Base-by-base conservation (phyloP, 2,797 vertebrate genomes). In the Centropyge bicolor region DNA sequence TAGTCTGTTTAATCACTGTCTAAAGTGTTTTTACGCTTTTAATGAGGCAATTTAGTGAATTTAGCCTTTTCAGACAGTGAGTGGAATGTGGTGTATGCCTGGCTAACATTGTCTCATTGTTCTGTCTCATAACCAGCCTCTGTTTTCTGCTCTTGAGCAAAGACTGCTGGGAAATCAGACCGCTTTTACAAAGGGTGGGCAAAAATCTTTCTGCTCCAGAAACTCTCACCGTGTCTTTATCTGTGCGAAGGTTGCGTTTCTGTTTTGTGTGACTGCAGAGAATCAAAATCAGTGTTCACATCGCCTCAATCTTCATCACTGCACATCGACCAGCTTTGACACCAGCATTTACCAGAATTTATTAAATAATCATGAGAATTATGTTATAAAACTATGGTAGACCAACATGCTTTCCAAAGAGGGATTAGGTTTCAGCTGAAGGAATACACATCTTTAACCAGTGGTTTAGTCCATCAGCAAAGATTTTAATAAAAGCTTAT, bases 31-130 rank as follows among this genome's bases (percentile, higher is more conserved):
- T 92, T 90, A 89, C 81, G 81, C 86, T 88, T 91, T 94, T 94
- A 94, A 95, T 94, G 94, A 95, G 91, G 89, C 92, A 93, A 93
- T 95, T 93, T 92, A 86, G 91, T 82, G 81, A 88, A 93, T 91
- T 90, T 91, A 80, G 88, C 81, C 88, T 83, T 90, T 91, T 90
- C 86, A 92, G 91, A 89, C 90, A 87, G 82, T 48, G 86, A 86
- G 89, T 79, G 91, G 93, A 94, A 94, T 93, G 93, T 8, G 76
- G 80, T 86, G 80, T 78, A 87, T 86, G 86, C 80, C 84, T 90
- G 82, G 77, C 76, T 86, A 86, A 94, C 93, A 94, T 92, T 91
- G 93, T 92, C 86, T 93, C 93, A 92, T 92, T 93, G 94, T 95
- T 93, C 84, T 73, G 83, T 87, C 87, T 91, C 88, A 93, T 92